These are phyloP conservation scores for Styela plicata DNA, from an alignment of 23 tunicate genomes.

Conservation along the genomic window DNA sequence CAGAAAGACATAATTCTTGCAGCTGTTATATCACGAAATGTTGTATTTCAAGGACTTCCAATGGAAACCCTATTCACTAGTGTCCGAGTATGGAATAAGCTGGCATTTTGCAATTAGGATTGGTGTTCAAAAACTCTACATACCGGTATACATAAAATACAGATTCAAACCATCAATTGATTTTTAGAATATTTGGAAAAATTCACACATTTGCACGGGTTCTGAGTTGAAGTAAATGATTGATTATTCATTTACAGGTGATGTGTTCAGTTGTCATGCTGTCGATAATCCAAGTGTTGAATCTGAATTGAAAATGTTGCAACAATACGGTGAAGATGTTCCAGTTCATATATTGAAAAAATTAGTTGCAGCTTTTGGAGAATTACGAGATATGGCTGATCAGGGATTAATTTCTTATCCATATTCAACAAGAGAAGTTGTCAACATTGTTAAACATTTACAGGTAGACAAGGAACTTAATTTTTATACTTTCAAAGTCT, in stretches of 20 bases:
- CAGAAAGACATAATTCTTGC: too few relatives aligned
- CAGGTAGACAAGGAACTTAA: conserved; percentile 38
- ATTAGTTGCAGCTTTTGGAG: conserved; percentile 94
- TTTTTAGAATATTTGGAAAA: too few relatives aligned
- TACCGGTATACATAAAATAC: too few relatives aligned
- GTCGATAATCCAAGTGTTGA: conserved; percentile 92
- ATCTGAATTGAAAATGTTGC: conserved; percentile 78
- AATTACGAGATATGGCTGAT: conserved; percentile 85
- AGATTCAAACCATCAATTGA: too few relatives aligned
- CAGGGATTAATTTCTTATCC: conserved; percentile 88
- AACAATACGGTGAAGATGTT: conserved; percentile 80
- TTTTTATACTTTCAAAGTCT: background rate
- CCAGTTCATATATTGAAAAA: conserved; percentile 66
- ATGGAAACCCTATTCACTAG: too few relatives aligned
- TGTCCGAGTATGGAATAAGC: too few relatives aligned
- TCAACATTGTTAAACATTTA: conserved; percentile 91
- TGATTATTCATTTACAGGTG: conserved; percentile 51
- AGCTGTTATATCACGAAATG: too few relatives aligned
- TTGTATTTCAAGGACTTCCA: too few relatives aligned
- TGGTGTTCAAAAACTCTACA: too few relatives aligned
- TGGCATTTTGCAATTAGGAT: too few relatives aligned
- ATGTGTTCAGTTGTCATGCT: conserved; percentile 95
- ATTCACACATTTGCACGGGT: too few relatives aligned
- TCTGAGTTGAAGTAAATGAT: too few relatives aligned
- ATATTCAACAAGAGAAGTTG: conserved; percentile 91